A percentile compares a stretch with the other conserved stretches of the same genome.
Conservation (phyloP, 2,113 vertebrate species). For the Martes martes region DNA sequence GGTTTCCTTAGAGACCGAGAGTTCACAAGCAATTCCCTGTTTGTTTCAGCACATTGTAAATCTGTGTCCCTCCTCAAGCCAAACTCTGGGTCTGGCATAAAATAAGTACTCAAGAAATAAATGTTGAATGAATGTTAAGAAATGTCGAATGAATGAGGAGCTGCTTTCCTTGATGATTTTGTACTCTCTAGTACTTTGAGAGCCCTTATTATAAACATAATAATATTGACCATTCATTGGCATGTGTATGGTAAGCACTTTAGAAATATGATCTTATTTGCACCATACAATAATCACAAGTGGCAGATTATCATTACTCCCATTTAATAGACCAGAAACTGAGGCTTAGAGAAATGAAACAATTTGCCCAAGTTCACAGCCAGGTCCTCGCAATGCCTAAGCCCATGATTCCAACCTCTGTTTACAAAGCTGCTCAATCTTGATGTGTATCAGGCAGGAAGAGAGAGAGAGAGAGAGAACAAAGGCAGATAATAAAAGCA, state of each 20-base stretch:
- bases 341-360: not conserved
- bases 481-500: not conserved
- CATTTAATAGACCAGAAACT: not conserved
- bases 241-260: not conserved
- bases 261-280: not conserved
- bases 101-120: not conserved
- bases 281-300: not conserved
- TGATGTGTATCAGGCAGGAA: not conserved
- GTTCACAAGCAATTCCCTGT: constrained; percentile 29
- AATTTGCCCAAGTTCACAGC: not conserved
- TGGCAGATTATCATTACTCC: not conserved
- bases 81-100: not conserved
- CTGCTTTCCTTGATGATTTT: not conserved
- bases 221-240: not conserved
- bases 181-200: not conserved
- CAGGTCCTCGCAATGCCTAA: not conserved
- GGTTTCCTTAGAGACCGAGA: not conserved
- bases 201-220: not conserved
- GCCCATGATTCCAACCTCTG: not conserved
- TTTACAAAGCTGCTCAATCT: not conserved
- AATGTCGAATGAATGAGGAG: not conserved
- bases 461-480: not conserved
- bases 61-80: not conserved
- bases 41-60: constrained; percentile 41
- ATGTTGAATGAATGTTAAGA: not conserved